Evolutionary conservation across 2,113 vertebrate species (phyloP), one percentile per base, ranked within the genome.

Genomic region (Puma concolor): DNA sequence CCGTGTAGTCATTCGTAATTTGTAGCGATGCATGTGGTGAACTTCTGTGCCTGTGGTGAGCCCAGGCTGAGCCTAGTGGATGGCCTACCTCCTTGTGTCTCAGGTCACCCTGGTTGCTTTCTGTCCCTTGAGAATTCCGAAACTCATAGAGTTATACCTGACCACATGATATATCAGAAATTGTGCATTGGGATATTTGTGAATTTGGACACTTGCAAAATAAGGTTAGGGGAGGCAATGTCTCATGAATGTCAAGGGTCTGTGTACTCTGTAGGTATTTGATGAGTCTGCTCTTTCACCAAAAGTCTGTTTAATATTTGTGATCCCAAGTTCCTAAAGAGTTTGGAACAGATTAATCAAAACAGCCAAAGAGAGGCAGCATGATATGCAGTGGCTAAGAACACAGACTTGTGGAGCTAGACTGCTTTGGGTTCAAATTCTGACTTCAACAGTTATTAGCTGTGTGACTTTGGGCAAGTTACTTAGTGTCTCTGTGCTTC

Each of bases 61-160:
- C 27, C 60, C 48, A 94, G 57, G 1, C 13, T 14, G 10, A 72
- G 86, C 52, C 91, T 19, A 19, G 52, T 2, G 2, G 60, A 50
- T 48, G 81, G 36, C 8, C 15, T 19, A 12, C 1, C 15, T 16
- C 5, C 14, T 48, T 48, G 17, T 1, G 2, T 13, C 0, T 38
- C 25, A n/a, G 36, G 15, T 15, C 41, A 5, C 64, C 67, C 57
- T 17, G 12, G 1, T 86, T 66, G 33, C 27, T 27, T 93, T 91
- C 54, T 77, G 83, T 96, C 31, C 44, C 71, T 79, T 44, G 54
- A 84, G 82, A 67, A 67, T 80, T 88, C 5, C 44, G 60, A 80
- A 67, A 44, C 16, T 33, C 2, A 5, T 66, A 11, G 44, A 80
- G 69, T 80, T 84, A 38, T 16, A 11, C 50, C 60, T 67, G 66